Percentiles rank a stretch among this genome's conserved stretches.
Conservation (phyloP, 1,140 invertebrate genomes). For the Cataglyphis hispanica region DNA sequence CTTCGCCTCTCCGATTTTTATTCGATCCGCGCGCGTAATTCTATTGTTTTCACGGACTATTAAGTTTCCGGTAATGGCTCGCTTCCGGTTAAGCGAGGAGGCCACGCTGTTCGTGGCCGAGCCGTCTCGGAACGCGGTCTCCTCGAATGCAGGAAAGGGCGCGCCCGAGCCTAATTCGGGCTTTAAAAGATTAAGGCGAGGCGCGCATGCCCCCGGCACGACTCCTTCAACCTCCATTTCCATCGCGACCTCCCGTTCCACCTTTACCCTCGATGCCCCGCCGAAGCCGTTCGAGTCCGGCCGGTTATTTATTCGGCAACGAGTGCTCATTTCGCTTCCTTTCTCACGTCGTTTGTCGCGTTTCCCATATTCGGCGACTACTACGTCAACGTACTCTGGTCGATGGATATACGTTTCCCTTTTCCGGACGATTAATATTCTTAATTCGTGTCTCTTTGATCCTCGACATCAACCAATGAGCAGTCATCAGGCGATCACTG, state of each 20-base stretch:
- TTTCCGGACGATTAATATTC: slow-evolving; percentile 14
- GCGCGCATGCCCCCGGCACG: slow-evolving; percentile 71
- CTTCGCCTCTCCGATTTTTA: slow-evolving; percentile 80
- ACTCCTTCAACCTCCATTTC: slow-evolving; percentile 77
- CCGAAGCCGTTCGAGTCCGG: slow-evolving; percentile 8
- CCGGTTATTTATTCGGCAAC: slow-evolving; percentile 64
- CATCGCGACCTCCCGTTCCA: slow-evolving; percentile 68
- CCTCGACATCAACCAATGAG: neutral
- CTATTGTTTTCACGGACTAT: slow-evolving; percentile 87
- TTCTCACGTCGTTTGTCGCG: slow-evolving; percentile 80
- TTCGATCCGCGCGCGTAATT: slow-evolving; percentile 84
- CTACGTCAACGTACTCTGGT: slow-evolving; percentile 4
- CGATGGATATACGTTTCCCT: neutral
- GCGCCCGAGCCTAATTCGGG: slow-evolving; percentile 84
- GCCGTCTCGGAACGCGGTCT: slow-evolving; percentile 73
- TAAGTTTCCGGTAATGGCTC: slow-evolving; percentile 85
- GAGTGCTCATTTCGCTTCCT: slow-evolving; percentile 76
- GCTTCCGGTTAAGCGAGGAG: slow-evolving; percentile 83
- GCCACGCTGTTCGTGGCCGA: slow-evolving; percentile 57
- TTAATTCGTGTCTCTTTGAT: neutral
- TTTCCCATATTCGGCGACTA: slow-evolving; percentile 38
- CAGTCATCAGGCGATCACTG: neutral
- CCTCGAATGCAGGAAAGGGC: slow-evolving; percentile 86
- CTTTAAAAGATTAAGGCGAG: slow-evolving; percentile 85
- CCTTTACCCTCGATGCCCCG: slow-evolving; percentile 63